Base-by-base conservation (phyloP, 2,797 vertebrate species). In the Clarias fuscus region DNA sequence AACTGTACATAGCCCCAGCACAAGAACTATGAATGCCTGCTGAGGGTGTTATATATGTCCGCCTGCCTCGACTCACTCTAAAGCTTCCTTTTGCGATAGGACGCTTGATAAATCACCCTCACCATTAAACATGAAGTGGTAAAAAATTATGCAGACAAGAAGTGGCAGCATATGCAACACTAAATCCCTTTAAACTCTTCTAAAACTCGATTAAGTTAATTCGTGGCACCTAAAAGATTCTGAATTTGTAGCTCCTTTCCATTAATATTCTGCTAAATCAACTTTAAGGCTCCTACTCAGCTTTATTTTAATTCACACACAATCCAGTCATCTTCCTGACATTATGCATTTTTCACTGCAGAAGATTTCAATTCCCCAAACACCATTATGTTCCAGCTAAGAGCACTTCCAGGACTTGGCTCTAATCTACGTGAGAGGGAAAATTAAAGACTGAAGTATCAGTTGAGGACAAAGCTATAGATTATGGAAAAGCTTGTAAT, bases 171-270 rank as follows among this genome's bases (percentile, higher is more conserved):
- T 37, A 73, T 72, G 75, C 61, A 87, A 48, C 82, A 82, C 33
- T 62, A 64, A 62, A 76, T 84, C 82, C 73, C 53, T 84, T 87
- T 76, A 88, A 88, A 85, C 62, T 86, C 65, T 80, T 80, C 22
- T 71, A 81, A 48, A 81, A 64, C 67, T 86, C 37, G 48, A 48
- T 81, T 65, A 65, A 81, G 48, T 14, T 53, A 62, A 65, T n/a
- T 65, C 10, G 40, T 13, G 27, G 17, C 15, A 91, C 85, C 90
- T 90, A 84, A 92, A 94, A 92, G 89, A 90, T 87, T 82, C 89
- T 91, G 88, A 93, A 92, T 92, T 93, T 93, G 90, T 85, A 84
- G 78, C 90, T 65, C 20, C 85, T 40, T 61, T 70, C 88, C 89
- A 91, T 92, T 92, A 88, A 92, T 90, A 88, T 68, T 73, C 56